A percentile compares a stretch with the other conserved stretches of the same genome.
phyloP scores from a whole-genome alignment of 2,797 vertebrate species.

The Pseudochaenichthys georgianus region DNA sequence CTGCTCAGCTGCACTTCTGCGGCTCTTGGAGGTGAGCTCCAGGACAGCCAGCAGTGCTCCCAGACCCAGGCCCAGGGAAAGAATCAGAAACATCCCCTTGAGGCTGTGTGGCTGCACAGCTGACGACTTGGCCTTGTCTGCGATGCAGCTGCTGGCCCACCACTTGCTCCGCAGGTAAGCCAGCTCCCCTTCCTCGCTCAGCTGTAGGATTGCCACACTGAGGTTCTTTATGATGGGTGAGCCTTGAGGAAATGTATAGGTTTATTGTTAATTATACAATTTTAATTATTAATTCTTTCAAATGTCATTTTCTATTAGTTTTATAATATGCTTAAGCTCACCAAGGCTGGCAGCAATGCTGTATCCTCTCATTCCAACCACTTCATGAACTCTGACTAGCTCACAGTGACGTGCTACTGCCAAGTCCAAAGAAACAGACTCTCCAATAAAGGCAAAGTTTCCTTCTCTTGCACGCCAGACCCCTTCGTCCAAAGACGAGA shows the following conservation, averaged over 20 bases:
- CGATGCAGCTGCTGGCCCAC: slow-evolving; percentile 90
- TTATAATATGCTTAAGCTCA: slow-evolving; percentile 68
- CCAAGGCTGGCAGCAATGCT: slow-evolving; percentile 88
- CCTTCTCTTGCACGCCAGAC: slow-evolving; percentile 86
- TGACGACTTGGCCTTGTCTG: slow-evolving; percentile 69
- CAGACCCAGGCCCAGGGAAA: slow-evolving; percentile 86
- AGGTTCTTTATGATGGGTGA: slow-evolving; percentile 88
- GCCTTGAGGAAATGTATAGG: slow-evolving; percentile 67
- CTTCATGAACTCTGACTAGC: slow-evolving; percentile 86
- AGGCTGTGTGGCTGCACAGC: slow-evolving; percentile 83
- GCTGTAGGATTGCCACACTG: slow-evolving; percentile 87
- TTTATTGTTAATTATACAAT: not conserved
- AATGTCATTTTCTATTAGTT: not conserved
- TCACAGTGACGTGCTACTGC: slow-evolving; percentile 89
- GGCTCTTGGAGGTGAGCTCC: slow-evolving; percentile 88
- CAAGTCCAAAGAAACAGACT: slow-evolving; percentile 91
- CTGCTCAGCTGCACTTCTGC: slow-evolving; percentile 82
- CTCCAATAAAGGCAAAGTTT: slow-evolving; percentile 91
- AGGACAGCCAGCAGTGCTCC: slow-evolving; percentile 84
- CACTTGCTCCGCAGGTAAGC: slow-evolving; percentile 89
- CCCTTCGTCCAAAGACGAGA: slow-evolving; percentile 89
- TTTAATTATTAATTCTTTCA: not conserved
- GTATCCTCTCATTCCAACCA: slow-evolving; percentile 90
- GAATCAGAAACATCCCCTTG: slow-evolving; percentile 90
- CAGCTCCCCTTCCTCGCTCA: slow-evolving; percentile 88